Base-by-base conservation (phyloP, 1,140 invertebrate species). In the Microplitis demolitor region DNA sequence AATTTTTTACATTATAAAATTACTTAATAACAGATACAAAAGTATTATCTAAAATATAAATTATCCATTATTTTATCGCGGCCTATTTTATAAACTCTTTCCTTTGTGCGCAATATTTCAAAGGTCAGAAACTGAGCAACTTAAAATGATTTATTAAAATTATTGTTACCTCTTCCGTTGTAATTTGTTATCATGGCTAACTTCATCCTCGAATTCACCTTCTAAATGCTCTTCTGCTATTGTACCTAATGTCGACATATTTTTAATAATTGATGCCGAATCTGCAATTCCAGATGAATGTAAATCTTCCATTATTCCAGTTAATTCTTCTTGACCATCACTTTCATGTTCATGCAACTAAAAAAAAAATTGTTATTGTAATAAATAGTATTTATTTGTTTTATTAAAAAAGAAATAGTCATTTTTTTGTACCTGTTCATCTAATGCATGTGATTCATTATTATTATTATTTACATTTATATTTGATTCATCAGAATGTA, bases 401-500 rank as follows among this genome's bases (percentile, higher is more conserved):
- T 24, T 24, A 24, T 24, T 24, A 24, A 24, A 24, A 24, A 24
- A 24, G 0, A 24, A 24, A 24, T 24, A 24, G 24, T 2, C 24
- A 24, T 24, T 24, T 24, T 24, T 24, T 24, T 24, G 24, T 24
- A 24, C 24, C 24, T 24, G 24, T 24, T 24, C 24, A 24, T 24
- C 24, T 24, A 24, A 24, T 24, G 24, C 24, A 24, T 24, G 24
- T 24, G 24, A 24, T 24, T 24, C 24, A 24, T 24, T 24, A 24
- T 24, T 24, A n/a, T 58, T 9, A 71, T 78, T 84, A 73, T 79
- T 87, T 76, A 58, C 74, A 75, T 14, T n/a, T 24, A 34, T 45
- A 31, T 60, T 81, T 78, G 37, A 9, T 45, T 6, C 11, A 6
- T 0, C 11, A 6, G 8, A 45, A 11, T 6, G 5, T 45, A 45